These are phyloP conservation scores for Cololabis saira DNA, from an alignment of 2,113 vertebrate species.

Conservation along the genomic window DNA sequence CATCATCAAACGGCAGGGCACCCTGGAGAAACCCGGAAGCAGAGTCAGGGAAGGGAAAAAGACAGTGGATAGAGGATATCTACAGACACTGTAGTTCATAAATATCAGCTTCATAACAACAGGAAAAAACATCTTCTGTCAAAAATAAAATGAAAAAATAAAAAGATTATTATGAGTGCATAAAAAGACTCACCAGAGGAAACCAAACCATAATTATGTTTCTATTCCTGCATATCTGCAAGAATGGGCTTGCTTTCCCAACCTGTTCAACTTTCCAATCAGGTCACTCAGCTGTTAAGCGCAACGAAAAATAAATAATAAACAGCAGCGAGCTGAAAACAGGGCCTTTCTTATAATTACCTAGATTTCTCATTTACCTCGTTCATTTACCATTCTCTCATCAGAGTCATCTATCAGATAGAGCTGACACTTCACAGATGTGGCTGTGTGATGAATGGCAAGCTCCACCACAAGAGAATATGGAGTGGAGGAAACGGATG, in stretches of 20 bases:
- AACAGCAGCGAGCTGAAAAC: conserved; percentile 49
- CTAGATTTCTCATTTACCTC: conserved; percentile 64
- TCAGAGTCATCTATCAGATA: conserved; percentile 70
- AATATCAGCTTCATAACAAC: no score
- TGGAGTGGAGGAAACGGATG: conserved; percentile 24
- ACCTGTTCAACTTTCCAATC: conserved; percentile 48
- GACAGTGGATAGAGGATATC: no score
- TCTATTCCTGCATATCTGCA: conserved; percentile 34
- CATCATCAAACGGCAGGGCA: conserved; percentile 91
- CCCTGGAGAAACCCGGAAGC: conserved; percentile 66
- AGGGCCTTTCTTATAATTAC: conserved; percentile 70
- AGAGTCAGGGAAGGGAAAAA: background rate
- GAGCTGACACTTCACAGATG: conserved; percentile 74
- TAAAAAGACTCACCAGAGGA: conserved; percentile 13
- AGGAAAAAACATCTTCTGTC: background rate
- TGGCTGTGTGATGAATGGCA: conserved; percentile 74
- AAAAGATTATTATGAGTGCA: conserved; percentile 14
- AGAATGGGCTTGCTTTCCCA: conserved; percentile 33
- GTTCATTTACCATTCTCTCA: conserved; percentile 65
- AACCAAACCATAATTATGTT: conserved; percentile 41
- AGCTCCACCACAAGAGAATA: conserved; percentile 48
- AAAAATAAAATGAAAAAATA: background rate
- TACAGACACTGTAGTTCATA: no score
- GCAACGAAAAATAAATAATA: conserved; percentile 61
- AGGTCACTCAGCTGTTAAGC: conserved; percentile 42